Base-by-base conservation (phyloP, 2,113 vertebrate species). In the Charadrius vociferus region DNA sequence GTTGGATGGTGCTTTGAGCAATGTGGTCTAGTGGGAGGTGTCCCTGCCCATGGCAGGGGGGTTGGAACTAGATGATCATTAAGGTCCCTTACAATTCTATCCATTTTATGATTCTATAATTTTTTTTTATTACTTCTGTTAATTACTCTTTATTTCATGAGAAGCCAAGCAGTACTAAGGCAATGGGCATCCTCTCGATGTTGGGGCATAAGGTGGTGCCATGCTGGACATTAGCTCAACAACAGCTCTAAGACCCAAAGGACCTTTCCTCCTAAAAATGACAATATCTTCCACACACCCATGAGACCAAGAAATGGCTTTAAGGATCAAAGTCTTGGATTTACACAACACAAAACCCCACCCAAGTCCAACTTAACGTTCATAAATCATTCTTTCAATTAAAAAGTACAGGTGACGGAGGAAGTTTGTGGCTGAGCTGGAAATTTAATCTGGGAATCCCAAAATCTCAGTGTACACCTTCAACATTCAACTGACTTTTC, bases 321-420 rank as follows among this genome's bases (percentile, higher is more conserved):
- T 55, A 55, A 74, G 32, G 24, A 41, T 66, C 12, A 37, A 78
- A 37, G 18, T 63, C 26, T 17, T 84, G 32, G 12, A 81, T 84
- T 67, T 67, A n/a, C 20, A 47, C 9, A 37, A 19, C 5, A 41
- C 7, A 84, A 67, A 58, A 4, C 3, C 15, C 12, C 23, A n/a
- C 14, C 5, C 20, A 62, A 53, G 41, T 37, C 36, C 29, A 24
- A 32, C 8, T 39, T 83, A 56, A 66, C 1, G 0, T 39, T 63
- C 5, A 1, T 52, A 43, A 52, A 12, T 70, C 30, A 70, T 82
- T 41, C 12, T 56, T 88, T 79, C 17, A 7, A 41, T 73, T 65
- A 58, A 45, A 45, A 45, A 45, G 14, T 21, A 49, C 22, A 50
- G 1, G 3, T 39, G 0, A 0, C 14, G 81, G 45, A 30, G 39